Conservation (phyloP, 2,797 vertebrate genomes). For the Oryzias sinensis region DNA sequence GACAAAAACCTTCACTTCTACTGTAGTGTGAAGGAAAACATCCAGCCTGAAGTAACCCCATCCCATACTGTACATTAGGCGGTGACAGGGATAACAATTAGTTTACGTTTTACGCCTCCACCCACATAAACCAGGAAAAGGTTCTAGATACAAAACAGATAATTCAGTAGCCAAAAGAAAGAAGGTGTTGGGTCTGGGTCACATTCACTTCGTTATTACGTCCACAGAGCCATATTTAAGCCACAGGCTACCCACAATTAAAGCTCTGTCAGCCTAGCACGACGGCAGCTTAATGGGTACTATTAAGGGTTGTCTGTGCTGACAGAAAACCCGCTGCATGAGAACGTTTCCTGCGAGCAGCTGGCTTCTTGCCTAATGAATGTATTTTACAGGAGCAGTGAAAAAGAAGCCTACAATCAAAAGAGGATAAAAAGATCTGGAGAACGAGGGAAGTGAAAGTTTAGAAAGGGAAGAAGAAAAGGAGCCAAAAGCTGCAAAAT, state of each 20-base stretch:
- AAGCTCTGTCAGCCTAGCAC: conserved; percentile 51
- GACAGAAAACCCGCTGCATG: conserved; percentile 53
- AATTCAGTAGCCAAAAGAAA: conserved; percentile 34
- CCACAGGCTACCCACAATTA: conserved; percentile 55
- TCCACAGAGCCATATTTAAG: conserved; percentile 60
- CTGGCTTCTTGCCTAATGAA: conserved; percentile 65
- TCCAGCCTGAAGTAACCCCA: conserved; percentile 41
- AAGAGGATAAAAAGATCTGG: conserved; percentile 19
- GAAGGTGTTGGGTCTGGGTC: conserved; percentile 40
- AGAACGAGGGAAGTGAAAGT: conserved; percentile 23
- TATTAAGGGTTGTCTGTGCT: conserved; percentile 72
- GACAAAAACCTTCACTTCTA: conserved; percentile 25
- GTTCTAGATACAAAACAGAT: conserved; percentile 32
- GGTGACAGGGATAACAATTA: conserved; percentile 51
- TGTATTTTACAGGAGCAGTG: conserved; percentile 58
- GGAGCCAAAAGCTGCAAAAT: conserved; percentile 1
- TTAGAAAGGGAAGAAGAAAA: conserved; percentile 8
- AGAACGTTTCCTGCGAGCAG: conserved; percentile 44
- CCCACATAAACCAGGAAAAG: conserved; percentile 22
- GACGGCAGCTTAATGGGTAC: conserved; percentile 70
- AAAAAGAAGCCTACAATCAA: conserved; percentile 25
- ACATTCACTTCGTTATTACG: conserved; percentile 34
- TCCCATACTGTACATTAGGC: conserved; percentile 50
- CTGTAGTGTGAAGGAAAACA: conserved; percentile 26
- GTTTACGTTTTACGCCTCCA: conserved; percentile 41